Evolutionary conservation across 2,113 vertebrate genomes (phyloP).

Genomic region (Beaufortia kweichowensis): DNA sequence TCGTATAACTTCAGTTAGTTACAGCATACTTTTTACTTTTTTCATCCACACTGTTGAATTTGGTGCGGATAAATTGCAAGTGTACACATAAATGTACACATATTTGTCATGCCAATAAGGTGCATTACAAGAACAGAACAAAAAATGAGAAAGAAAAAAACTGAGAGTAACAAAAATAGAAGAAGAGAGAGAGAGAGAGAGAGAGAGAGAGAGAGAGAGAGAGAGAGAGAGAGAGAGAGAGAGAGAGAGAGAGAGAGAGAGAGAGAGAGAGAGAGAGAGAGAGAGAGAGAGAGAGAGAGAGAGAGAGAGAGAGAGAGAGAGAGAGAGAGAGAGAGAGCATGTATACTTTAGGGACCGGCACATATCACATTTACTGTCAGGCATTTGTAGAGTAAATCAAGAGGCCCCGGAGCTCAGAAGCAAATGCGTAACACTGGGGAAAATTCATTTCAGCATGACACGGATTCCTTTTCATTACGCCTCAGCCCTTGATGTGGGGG

Average conservation of each 20-base stretch:
- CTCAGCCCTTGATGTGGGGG: slow-evolving; percentile 60
- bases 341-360: slow-evolving; percentile 6
- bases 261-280: neutral
- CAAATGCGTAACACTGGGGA: slow-evolving; percentile 42
- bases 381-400: slow-evolving; percentile 41
- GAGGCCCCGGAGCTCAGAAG: slow-evolving; percentile 49
- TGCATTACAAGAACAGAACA: neutral
- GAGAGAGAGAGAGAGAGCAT: neutral
- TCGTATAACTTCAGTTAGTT: too few species aligned
- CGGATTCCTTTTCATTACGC: slow-evolving; percentile 61
- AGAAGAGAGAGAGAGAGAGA: neutral
- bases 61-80: too few species aligned
- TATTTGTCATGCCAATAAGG: too few species aligned
- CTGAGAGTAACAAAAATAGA: neutral
- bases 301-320: neutral
- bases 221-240: neutral
- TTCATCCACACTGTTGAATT: too few species aligned
- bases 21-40: too few species aligned
- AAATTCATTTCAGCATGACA: slow-evolving; percentile 43
- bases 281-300: neutral
- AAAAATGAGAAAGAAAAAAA: neutral
- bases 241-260: neutral
- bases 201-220: neutral
- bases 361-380: slow-evolving; percentile 43
- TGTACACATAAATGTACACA: too few species aligned